These are phyloP conservation scores for Anas platyrhynchos DNA, from an alignment of 2,113 vertebrate species.

Conservation along the genomic window DNA sequence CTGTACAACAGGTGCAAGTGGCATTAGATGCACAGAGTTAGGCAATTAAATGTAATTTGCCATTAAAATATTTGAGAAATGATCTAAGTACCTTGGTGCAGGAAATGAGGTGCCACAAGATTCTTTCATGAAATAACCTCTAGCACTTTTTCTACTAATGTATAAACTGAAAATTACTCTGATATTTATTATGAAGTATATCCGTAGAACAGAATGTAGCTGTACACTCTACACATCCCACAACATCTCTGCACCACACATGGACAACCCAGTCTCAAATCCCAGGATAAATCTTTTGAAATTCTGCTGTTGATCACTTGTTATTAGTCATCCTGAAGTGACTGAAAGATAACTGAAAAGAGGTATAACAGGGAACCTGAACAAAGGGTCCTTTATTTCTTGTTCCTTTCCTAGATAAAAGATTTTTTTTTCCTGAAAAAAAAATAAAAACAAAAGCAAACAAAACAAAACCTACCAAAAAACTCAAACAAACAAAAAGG, in stretches of 20 bases:
- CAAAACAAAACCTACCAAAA: fast-evolving
- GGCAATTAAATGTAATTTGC: not conserved
- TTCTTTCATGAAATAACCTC: not conserved
- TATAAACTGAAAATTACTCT: not conserved
- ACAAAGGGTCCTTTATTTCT: not conserved
- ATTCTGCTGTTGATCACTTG: not conserved
- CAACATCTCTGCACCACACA: not conserved
- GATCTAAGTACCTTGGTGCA: not conserved
- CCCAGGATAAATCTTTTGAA: not conserved
- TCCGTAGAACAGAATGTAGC: not conserved
- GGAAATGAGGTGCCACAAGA: not conserved
- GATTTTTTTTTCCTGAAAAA: not conserved
- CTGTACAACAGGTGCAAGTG: not conserved
- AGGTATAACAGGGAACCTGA: not conserved
- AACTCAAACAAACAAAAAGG: not conserved
- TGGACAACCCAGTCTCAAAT: not conserved
- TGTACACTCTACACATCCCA: not conserved
- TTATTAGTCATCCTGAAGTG: not conserved
- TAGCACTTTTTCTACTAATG: not conserved
- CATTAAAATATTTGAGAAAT: not conserved
- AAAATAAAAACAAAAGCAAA: not conserved
- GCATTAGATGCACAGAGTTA: not conserved
- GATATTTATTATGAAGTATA: not conserved
- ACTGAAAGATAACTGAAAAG: not conserved
- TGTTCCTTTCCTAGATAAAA: not conserved